A percentile compares a stretch with the other conserved stretches of the same genome.
phyloP scores from a whole-genome alignment of 2,888 invertebrate species.

The Synergus itoensis region DNA sequence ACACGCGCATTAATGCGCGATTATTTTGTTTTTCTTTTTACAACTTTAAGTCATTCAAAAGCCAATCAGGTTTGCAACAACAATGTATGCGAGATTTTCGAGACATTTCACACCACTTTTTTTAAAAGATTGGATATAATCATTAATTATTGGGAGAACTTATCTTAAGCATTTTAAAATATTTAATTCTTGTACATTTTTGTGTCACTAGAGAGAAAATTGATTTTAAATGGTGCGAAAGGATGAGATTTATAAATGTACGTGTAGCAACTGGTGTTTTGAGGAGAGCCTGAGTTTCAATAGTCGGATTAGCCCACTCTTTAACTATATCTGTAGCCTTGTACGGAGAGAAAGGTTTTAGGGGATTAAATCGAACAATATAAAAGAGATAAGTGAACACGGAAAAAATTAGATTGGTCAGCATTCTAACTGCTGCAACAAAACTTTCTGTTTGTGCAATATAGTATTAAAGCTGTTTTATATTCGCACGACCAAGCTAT shows the following conservation, averaged over 20 bases:
- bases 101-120: too few species aligned
- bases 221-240: background rate
- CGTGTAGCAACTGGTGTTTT: background rate
- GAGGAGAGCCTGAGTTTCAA: too few species aligned
- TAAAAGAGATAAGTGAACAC: conserved; percentile 28
- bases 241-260: background rate
- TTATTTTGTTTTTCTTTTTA: too few species aligned
- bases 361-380: conserved; percentile 1
- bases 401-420: conserved; percentile 6
- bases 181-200: too few species aligned
- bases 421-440: background rate
- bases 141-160: too few species aligned
- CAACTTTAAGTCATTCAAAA: too few species aligned
- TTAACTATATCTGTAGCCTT: conserved; percentile 4
- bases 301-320: background rate
- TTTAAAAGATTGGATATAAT: too few species aligned
- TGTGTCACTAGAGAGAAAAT: too few species aligned
- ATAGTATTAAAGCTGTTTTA: background rate
- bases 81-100: too few species aligned
- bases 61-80: too few species aligned
- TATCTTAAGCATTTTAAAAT: too few species aligned
- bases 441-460: conserved; percentile 26
- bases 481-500: background rate
- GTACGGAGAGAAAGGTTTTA: conserved; percentile 39
- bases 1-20: too few species aligned